Evolutionary conservation across 2,113 vertebrate genomes (phyloP).

Genomic region (Pachycephala philippinensis): DNA sequence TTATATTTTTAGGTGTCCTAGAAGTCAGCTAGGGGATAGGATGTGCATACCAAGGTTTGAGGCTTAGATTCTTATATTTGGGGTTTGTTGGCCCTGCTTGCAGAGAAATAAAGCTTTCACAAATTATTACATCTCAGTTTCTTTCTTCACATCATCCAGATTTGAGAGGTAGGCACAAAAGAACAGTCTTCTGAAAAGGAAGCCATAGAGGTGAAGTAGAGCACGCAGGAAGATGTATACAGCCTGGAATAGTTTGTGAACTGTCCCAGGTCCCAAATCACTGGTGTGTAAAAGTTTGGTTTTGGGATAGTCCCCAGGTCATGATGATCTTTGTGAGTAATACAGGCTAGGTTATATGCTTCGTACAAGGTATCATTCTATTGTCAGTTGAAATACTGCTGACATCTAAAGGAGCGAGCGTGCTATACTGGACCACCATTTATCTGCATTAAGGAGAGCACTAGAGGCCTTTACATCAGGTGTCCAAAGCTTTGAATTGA

Average conservation of each 20-base stretch:
- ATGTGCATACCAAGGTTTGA: background rate
- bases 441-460: background rate
- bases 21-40: background rate
- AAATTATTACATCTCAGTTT: background rate
- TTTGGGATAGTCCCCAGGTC: background rate
- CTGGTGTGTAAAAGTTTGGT: background rate
- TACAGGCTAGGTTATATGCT: background rate
- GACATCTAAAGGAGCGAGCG: background rate
- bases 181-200: background rate
- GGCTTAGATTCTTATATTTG: background rate
- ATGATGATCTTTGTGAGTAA: background rate
- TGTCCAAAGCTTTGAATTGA: background rate
- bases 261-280: background rate
- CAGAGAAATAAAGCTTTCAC: background rate
- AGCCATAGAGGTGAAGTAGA: background rate
- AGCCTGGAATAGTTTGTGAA: background rate
- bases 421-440: background rate
- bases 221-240: background rate
- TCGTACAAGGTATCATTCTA: background rate
- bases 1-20: background rate
- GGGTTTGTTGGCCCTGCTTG: background rate
- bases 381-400: background rate
- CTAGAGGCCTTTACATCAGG: background rate
- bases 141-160: background rate
- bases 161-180: background rate